Conservation (phyloP, 2,888 invertebrate species). For the Plagodis dolabraria region DNA sequence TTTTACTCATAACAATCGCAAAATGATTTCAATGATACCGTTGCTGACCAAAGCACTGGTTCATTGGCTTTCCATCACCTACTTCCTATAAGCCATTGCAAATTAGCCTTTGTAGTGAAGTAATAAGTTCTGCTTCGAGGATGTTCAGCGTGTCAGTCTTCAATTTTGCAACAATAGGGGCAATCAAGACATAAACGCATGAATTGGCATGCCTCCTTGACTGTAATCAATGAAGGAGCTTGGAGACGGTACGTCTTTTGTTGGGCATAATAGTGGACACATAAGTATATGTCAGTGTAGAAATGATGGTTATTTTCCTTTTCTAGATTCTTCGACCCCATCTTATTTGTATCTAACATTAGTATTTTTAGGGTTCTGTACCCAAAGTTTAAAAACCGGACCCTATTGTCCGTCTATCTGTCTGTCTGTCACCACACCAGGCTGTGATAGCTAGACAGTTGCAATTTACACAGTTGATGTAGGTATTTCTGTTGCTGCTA, state of each 20-base stretch:
- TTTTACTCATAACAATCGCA: slow-evolving; percentile 4
- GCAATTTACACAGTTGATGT: no score
- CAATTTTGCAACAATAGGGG: slow-evolving; percentile 27
- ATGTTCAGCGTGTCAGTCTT: slow-evolving; percentile 14
- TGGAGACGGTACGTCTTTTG: background rate
- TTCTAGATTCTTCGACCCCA: no score
- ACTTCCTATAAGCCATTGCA: slow-evolving; percentile 6
- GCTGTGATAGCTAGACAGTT: no score
- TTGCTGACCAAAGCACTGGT: slow-evolving; percentile 10
- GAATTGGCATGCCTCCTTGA: slow-evolving; percentile 20
- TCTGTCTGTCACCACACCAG: no score
- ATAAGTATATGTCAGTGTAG: no score
- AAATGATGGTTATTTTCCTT: no score
- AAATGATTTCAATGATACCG: slow-evolving; percentile 18
- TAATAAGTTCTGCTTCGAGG: background rate
- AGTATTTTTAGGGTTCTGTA: no score
- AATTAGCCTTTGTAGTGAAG: slow-evolving; percentile 13
- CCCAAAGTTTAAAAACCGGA: no score
- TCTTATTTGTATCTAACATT: no score
- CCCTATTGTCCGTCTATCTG: no score
- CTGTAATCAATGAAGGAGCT: background rate
- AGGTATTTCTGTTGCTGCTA: no score
- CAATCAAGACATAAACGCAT: slow-evolving; percentile 25
- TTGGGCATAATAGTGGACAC: background rate
- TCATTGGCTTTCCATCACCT: slow-evolving; percentile 17